Evolutionary conservation across 2,797 vertebrate genomes (phyloP), one percentile per base, ranked within the genome.

Genomic region (Poliocrania exsul): DNA sequence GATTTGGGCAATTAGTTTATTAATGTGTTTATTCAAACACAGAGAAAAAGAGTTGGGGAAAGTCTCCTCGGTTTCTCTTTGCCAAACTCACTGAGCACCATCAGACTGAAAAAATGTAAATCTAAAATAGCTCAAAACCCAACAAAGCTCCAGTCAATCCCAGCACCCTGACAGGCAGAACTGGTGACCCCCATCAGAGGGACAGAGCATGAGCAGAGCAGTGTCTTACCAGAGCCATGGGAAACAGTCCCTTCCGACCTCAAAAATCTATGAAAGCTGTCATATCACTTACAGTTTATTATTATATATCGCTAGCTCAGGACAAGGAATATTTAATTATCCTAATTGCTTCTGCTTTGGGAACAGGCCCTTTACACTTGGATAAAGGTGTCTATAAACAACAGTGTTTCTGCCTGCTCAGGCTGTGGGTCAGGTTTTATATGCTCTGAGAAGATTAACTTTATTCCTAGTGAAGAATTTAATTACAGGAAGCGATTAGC

Each of bases 401-500:
- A 67, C 33, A 44, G 62, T 3, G 8, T 53, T 92, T 84, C 86
- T 92, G 90, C 66, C 94, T 21, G 54, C 53, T 74, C 80, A 92
- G 93, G 72, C 88, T 87, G 95, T 7, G 3, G 94, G 92, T 97
- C 95, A 94, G 93, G 88, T 93, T 97, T 97, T 97, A 96, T 79
- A 73, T 14, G 82, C 88, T 61, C 83, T 65, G 93, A 95, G 96
- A 91, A 97, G 96, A 98, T 98, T 95, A 97, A 96, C 95, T 96
- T 97, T 95, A 95, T 93, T 97, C 89, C 89, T 80, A 87, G 58
- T 46, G 93, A 95, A 93, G 95, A 92, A 94, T 97, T 96, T 98
- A 97, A 97, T 96, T 97, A 96, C 82, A 95, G 97, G 93, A 95
- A 96, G 90, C 29, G 93, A 97, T 98, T 97, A 97, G 88, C 82